A percentile compares a stretch with the other conserved stretches of the same genome.
phyloP scores from a whole-genome alignment of 2,797 vertebrate genomes.

The Hirundo rustica region DNA sequence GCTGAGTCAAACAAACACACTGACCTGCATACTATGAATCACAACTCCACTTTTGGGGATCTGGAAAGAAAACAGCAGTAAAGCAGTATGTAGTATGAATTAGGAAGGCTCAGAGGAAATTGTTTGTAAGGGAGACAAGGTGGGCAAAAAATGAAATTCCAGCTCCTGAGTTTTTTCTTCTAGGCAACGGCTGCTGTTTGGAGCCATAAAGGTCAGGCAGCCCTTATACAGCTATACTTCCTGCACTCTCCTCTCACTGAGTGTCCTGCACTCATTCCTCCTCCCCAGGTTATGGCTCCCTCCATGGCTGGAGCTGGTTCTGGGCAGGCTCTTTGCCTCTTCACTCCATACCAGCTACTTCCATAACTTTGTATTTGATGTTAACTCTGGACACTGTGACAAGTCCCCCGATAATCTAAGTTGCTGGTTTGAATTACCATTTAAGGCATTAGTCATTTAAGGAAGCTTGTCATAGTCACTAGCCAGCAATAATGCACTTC shows the following conservation, averaged over 20 bases:
- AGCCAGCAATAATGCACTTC: background rate
- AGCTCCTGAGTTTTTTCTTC: background rate
- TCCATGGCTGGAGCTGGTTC: background rate
- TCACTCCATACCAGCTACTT: background rate
- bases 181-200: background rate
- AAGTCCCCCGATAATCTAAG: background rate
- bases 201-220: background rate
- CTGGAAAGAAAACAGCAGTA: background rate
- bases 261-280: background rate
- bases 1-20: background rate
- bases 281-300: background rate
- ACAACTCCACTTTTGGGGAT: background rate
- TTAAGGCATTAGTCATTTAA: background rate
- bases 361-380: background rate
- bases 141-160: background rate
- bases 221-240: fast-evolving
- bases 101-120: background rate
- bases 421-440: background rate
- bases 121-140: background rate
- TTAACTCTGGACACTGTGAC: background rate
- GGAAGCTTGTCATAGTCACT: background rate
- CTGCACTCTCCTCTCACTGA: background rate
- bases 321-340: background rate
- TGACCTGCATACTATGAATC: background rate
- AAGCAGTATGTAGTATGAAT: fast-evolving